phyloP scores from a whole-genome alignment of 2,113 vertebrate species.

The Equus quagga region DNA sequence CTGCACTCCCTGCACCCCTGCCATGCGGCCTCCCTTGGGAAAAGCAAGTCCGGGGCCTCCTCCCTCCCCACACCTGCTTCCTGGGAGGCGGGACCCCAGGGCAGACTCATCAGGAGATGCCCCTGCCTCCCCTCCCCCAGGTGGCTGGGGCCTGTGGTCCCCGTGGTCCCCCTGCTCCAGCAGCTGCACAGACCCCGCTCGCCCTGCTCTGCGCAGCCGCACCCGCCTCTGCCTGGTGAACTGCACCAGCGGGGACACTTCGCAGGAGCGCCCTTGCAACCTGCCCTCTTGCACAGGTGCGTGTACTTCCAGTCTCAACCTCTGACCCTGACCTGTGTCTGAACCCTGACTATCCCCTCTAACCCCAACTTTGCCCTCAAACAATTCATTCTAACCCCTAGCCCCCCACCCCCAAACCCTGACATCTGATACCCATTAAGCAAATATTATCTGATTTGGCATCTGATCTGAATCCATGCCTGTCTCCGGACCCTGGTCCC shows the following conservation, averaged over 20 bases:
- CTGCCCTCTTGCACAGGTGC: conserved; percentile 92
- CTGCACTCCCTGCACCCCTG: not conserved
- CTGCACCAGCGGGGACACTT: conserved; percentile 85
- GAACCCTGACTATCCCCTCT: not conserved
- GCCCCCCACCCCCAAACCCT: not conserved
- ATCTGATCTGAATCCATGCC: not conserved
- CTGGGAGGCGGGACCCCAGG: not conserved
- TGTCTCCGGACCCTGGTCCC: not conserved
- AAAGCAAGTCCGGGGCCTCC: not conserved
- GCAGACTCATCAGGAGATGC: not conserved
- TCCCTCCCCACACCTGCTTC: not conserved
- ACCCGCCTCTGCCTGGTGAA: conserved; percentile 86
- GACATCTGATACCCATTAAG: too few relatives aligned
- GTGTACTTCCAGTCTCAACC: not conserved
- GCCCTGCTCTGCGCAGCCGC: conserved; percentile 89
- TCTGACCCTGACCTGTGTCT: not conserved
- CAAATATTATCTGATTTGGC: not conserved
- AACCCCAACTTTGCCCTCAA: not conserved
- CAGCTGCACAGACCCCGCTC: conserved; percentile 87
- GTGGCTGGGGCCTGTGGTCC: conserved; percentile 88
- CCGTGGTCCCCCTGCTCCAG: conserved; percentile 91
- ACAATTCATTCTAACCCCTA: not conserved
- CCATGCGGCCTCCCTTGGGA: not conserved
- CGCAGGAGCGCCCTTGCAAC: conserved; percentile 92
- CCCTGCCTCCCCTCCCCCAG: not conserved